Evolutionary conservation across 1,140 invertebrate genomes (phyloP), one percentile per base, ranked within the genome.

Genomic region (Cotesia glomerata): DNA sequence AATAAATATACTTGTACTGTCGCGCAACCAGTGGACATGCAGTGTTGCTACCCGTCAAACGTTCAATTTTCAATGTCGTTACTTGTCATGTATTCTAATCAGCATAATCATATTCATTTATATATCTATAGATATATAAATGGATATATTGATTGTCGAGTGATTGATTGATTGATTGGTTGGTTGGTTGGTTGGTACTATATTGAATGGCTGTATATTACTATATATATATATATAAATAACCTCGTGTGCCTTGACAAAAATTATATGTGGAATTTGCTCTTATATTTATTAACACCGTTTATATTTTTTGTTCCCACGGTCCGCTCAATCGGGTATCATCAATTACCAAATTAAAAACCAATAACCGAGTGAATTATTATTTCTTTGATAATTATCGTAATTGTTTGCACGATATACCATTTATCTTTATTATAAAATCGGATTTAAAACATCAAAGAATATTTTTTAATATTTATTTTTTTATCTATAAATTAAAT

Each of bases 1-100:
- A 64, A 58, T 74, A 70, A 69, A 75, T 76, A 71, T 78, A 80
- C 76, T 78, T 76, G 74, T 79, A 79, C 77, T 72, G 75, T 73
- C 78, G 76, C 76, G 77, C 77, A 78, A 73, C 74, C 77, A 83
- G 73, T 86, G 76, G 78, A 84, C 85, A 81, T 84, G 76, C 39
- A 45, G 39, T 45, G 39, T 45, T 85, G 84, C 80, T 85, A 84
- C 74, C 73, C 78, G 75, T 75, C 76, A 74, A 76, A 79, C 81
- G 79, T 85, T 83, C 75, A 85, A 69, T 81, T 79, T 81, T 85
- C 76, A 76, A 81, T 85, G 83, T 85, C 83, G 76, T 83, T 83
- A 79, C 77, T 73, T 80, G 76, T 80, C 76, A 75, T 79, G 79
- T 81, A 78, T 79, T 67, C 63, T 34, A 45, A 63, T 72, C 56